Evolutionary conservation across 2,888 invertebrate species (phyloP).

Genomic region (Phyto melanocephala): DNA sequence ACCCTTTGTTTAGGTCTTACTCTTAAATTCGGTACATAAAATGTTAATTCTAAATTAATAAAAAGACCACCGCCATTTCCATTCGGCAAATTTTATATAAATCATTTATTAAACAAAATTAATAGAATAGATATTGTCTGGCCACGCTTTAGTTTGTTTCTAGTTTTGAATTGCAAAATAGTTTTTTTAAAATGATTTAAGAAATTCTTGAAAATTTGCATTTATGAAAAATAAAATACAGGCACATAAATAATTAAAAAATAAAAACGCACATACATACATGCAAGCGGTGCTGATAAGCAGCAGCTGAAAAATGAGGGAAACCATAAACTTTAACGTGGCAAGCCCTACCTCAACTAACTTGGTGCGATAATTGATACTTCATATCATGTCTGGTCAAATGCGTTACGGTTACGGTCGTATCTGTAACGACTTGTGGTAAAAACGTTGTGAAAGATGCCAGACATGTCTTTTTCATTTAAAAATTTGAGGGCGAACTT

Average conservation of each 20-base stretch:
- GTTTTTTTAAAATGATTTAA: constrained; percentile 32
- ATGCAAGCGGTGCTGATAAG: no score
- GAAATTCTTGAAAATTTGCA: constrained; percentile 62
- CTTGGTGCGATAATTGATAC: no score
- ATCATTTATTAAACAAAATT: constrained; percentile 26
- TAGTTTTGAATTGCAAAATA: constrained; percentile 12
- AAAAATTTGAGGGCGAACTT: no score
- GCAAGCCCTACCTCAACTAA: no score
- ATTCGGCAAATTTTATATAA: constrained; percentile 17
- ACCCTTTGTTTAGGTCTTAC: no score
- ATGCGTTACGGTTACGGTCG: no score
- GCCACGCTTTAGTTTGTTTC: constrained; percentile 18
- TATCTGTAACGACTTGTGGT: no score
- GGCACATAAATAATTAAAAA: not conserved
- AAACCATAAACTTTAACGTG: no score
- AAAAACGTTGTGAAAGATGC: no score
- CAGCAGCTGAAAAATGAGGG: no score
- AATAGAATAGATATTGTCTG: not conserved
- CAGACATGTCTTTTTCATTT: no score
- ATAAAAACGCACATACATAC: not conserved
- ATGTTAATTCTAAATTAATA: constrained; percentile 3
- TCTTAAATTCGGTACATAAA: not conserved
- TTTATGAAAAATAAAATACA: constrained; percentile 10
- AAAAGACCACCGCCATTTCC: constrained; percentile 27
- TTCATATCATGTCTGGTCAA: no score